Conservation (phyloP, 2,797 vertebrate species). For the Uromys caudimaculatus region DNA sequence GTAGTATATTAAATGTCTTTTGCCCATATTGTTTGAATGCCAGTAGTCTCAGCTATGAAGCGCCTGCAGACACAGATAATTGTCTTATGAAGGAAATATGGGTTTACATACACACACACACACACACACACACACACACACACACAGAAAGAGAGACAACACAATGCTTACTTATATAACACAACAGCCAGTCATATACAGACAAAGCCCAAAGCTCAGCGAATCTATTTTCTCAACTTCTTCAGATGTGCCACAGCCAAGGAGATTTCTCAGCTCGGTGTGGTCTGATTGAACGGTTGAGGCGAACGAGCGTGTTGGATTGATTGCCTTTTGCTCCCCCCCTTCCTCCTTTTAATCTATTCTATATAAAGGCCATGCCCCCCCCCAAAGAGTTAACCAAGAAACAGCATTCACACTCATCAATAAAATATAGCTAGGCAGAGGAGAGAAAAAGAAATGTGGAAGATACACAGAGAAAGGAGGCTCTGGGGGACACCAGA, state of each 20-base stretch:
- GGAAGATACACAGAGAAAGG: not conserved
- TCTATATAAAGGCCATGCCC: not conserved
- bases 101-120: not conserved
- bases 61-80: not conserved
- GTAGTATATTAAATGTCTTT: constrained; percentile 14
- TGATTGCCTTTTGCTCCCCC: not conserved
- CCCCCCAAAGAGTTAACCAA: constrained; percentile 35
- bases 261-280: constrained; percentile 7
- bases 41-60: not conserved
- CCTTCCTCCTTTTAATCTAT: not conserved
- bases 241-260: constrained; percentile 39
- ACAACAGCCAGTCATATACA: constrained; percentile 38
- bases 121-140: not conserved
- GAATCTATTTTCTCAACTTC: constrained; percentile 41
- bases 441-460: not conserved
- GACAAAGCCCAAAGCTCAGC: not conserved
- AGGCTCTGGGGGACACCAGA: not conserved
- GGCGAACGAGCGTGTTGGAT: not conserved
- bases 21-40: not conserved
- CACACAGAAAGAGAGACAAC: not conserved
- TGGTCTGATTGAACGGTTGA: not conserved
- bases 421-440: not conserved
- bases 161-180: not conserved
- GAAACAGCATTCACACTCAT: not conserved
- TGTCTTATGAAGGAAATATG: constrained; percentile 10